These are phyloP conservation scores for Plecotus auritus DNA, from an alignment of 2,113 vertebrate genomes.

Conservation along the genomic window DNA sequence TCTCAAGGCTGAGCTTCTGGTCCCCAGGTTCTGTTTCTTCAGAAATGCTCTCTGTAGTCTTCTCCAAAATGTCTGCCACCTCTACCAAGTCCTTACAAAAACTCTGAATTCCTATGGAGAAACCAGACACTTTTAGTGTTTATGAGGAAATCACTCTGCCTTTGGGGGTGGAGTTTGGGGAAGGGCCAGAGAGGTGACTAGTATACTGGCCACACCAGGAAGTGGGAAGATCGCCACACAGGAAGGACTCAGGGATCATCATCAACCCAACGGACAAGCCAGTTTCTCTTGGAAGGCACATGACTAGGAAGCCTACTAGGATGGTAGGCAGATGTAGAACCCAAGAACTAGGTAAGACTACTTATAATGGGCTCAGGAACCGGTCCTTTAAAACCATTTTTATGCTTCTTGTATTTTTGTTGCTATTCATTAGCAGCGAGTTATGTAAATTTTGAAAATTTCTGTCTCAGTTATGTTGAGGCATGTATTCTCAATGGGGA, in stretches of 20 bases:
- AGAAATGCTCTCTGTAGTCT: slow-evolving; percentile 74
- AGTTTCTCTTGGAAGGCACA: background rate
- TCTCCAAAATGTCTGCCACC: slow-evolving; percentile 88
- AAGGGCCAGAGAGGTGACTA: background rate
- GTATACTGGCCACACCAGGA: background rate
- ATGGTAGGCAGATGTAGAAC: background rate
- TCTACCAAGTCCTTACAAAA: slow-evolving; percentile 91
- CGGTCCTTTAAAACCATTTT: background rate
- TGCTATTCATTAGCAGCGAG: background rate
- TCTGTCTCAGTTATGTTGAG: background rate
- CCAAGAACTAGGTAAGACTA: background rate
- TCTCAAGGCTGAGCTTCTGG: slow-evolving; percentile 77
- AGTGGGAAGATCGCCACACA: background rate
- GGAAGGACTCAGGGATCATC: background rate
- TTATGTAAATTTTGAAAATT: slow-evolving; percentile 12
- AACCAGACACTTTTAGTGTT: background rate
- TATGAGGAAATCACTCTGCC: background rate
- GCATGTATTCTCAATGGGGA: background rate
- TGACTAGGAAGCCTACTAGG: background rate
- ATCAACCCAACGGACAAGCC: background rate
- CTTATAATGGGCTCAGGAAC: background rate
- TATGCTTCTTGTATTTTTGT: background rate
- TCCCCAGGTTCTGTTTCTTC: slow-evolving; percentile 68
- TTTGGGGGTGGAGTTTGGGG: background rate
- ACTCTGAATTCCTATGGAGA: slow-evolving; percentile 86